phyloP scores from a whole-genome alignment of 1,140 invertebrate genomes.

The Semibalanus balanoides region DNA sequence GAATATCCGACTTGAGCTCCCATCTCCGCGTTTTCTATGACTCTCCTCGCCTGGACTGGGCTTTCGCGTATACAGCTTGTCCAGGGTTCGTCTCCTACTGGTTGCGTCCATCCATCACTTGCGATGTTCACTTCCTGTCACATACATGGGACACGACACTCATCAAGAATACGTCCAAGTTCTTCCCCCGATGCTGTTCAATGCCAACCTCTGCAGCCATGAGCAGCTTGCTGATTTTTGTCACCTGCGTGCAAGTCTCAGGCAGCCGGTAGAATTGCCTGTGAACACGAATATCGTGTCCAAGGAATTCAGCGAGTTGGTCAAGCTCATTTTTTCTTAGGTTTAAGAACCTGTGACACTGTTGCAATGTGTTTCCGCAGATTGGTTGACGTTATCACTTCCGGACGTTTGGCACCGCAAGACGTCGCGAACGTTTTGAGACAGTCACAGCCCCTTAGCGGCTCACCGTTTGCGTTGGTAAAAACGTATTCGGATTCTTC shows the following conservation, averaged over 20 bases:
- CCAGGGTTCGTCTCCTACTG: too few species aligned
- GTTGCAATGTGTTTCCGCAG: conserved; percentile 4
- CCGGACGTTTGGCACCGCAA: too few species aligned
- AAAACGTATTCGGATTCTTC: not conserved
- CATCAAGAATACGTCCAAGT: too few species aligned
- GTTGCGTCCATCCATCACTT: too few species aligned
- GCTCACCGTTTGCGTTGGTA: not conserved
- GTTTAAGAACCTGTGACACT: conserved; percentile 5
- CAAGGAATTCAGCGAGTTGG: not conserved
- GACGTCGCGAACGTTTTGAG: too few species aligned
- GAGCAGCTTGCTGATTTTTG: not conserved
- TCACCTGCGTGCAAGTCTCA: not conserved
- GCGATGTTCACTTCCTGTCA: too few species aligned
- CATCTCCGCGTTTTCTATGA: too few species aligned
- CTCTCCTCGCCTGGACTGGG: too few species aligned
- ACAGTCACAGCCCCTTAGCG: not conserved
- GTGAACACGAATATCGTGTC: not conserved
- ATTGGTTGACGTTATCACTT: not conserved
- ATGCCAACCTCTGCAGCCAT: not conserved
- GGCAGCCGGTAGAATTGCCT: not conserved
- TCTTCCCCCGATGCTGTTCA: too few species aligned
- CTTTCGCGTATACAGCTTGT: too few species aligned
- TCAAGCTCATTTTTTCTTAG: not conserved
- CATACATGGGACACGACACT: too few species aligned
- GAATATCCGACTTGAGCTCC: too few species aligned